Evolutionary conservation across 2,797 vertebrate species (phyloP).

Genomic region (Sternarchorhynchus goeldii): DNA sequence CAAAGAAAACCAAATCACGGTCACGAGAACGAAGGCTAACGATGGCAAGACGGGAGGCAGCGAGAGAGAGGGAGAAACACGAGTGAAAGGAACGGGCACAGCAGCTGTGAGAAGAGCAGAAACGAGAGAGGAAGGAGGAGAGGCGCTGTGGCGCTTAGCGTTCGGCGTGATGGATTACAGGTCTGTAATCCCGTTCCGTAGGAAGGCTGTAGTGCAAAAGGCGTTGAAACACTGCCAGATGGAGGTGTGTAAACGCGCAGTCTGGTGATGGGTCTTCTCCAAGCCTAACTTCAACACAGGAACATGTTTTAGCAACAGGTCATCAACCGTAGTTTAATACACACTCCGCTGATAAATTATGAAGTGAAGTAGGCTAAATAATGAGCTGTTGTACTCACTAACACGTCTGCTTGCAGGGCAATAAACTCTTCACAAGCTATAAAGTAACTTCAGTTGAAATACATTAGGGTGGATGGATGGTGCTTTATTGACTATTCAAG

Average conservation of each 20-base stretch:
- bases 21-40: slow-evolving; percentile 8
- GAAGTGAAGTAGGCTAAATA: slow-evolving; percentile 21
- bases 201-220: slow-evolving; percentile 48
- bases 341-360: slow-evolving; percentile 16
- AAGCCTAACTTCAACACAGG: not conserved
- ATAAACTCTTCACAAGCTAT: slow-evolving; percentile 14
- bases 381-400: slow-evolving; percentile 15
- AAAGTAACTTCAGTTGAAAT: slow-evolving; percentile 14
- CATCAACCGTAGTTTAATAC: slow-evolving; percentile 11
- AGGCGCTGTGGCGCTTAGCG: slow-evolving; percentile 62
- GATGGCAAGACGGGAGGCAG: not conserved
- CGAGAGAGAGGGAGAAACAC: not conserved
- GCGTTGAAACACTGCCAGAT: slow-evolving; percentile 28
- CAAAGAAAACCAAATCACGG: not conserved
- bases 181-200: slow-evolving; percentile 63
- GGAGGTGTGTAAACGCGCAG: not conserved
- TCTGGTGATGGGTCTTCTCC: not conserved
- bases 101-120: not conserved
- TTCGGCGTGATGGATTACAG: slow-evolving; percentile 71
- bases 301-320: not conserved
- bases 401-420: slow-evolving; percentile 10
- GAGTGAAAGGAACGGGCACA: not conserved
- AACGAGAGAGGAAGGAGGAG: slow-evolving; percentile 6
- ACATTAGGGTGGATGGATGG: slow-evolving; percentile 12
- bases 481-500: slow-evolving; percentile 4